Evolutionary conservation across 2,113 vertebrate species (phyloP), one percentile per base, ranked within the genome.

Genomic region (Thunnus maccoyii): DNA sequence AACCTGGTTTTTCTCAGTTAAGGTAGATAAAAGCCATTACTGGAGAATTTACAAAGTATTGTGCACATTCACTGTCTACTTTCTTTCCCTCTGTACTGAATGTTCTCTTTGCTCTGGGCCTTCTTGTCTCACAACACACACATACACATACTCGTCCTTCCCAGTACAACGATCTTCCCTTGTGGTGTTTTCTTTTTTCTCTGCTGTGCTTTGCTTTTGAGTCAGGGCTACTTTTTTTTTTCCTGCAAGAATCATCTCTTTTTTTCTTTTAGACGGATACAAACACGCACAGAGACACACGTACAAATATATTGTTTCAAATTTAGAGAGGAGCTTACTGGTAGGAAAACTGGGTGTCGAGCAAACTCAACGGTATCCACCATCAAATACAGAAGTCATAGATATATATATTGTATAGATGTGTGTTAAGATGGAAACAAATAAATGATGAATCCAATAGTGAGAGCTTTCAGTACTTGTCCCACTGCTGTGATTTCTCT

Each of bases 121-220:
- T 20, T 62, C 41, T 52, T 51, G 27, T 30, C 27, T 30, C 27
- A 30, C 32, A 18, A 57, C 64, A 63, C 41, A 76, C 60, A 44
- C 57, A 30, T 67, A 58, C 44, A 73, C 55, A 41, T 61, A 14
- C 36, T 30, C 60, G 13, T 80, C 54, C 46, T 61, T 62, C 41
- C 27, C 8, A 32, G 47, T 47, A 55, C 76, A 20, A 61, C 76
- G 20, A 61, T 73, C 48, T 41, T n/a, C 55, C 62, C 62, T 61
- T 46, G 55, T 60, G 52, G 61, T 14, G 32, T 65, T 52, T 69
- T 50, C 17, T 63, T 76, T 27, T 56, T 6, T 22, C 54, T 63
- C 32, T 60, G 62, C 44, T 14, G 32, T 36, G 44, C 50, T 78
- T 62, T 58, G 64, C 58, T 74, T 75, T 69, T 46, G 50, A 60